Evolutionary conservation across 2,113 vertebrate genomes (phyloP).

Genomic region (Accipiter cooperii): DNA sequence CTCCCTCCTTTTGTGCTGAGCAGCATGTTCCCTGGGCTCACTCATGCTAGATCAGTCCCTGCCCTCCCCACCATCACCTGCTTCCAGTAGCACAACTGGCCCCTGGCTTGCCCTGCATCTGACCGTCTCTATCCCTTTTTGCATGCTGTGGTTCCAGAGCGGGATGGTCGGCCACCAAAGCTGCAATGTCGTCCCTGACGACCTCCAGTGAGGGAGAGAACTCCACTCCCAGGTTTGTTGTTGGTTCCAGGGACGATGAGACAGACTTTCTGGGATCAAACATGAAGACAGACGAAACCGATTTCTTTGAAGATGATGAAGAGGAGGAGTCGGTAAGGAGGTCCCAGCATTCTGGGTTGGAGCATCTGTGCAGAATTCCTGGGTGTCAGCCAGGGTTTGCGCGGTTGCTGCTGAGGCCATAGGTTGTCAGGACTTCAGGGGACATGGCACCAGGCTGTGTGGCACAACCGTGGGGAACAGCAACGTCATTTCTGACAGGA

Average conservation of each 20-base stretch:
- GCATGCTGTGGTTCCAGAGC: conserved; percentile 59
- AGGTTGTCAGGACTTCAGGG: not conserved
- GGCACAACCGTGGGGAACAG: rapidly evolving
- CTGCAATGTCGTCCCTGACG: conserved; percentile 93
- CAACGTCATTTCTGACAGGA: not conserved
- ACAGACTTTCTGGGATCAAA: conserved; percentile 81
- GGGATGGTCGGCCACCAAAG: conserved; percentile 77
- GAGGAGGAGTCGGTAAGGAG: conserved; percentile 69
- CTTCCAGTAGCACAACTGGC: not conserved
- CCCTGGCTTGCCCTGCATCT: not conserved
- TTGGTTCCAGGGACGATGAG: conserved; percentile 94
- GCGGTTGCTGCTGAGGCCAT: not conserved
- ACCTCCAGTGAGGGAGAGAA: conserved; percentile 84
- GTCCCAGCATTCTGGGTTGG: rapidly evolving
- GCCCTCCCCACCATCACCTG: not conserved
- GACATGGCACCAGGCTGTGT: not conserved
- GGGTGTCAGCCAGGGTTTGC: not conserved
- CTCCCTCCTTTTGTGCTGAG: not conserved
- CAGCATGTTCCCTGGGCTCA: not conserved
- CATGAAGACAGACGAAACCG: conserved; percentile 90
- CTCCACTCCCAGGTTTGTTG: conserved; percentile 91
- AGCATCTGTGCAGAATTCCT: not conserved
- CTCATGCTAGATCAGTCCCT: not conserved
- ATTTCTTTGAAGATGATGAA: conserved; percentile 88
- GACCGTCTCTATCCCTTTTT: conserved; percentile 60